Evolutionary conservation across 2,888 invertebrate species (phyloP), one percentile per base, ranked within the genome.

Genomic region (Lampropteryx suffumata): DNA sequence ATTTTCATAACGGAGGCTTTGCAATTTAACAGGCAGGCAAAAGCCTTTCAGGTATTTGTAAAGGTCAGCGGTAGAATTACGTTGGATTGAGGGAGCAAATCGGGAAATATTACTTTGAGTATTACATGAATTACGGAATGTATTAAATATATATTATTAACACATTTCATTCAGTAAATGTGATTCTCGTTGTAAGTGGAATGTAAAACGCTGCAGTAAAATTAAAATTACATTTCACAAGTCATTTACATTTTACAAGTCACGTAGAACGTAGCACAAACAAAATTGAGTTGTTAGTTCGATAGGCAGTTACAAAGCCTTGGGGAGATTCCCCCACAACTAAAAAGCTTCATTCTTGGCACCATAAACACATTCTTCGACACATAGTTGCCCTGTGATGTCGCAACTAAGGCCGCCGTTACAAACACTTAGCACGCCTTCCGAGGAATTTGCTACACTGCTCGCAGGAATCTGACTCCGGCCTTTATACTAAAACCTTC

Each of bases 291-390:
- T 57, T 56, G 69, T 70, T 65, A 66, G 57, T 54, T 61, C 46
- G 51, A 58, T 61, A 65, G 63, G 61, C 65, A 63, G 50, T 62
- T 51, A 53, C 57, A 47, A 59, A 62, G 66, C 60, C 64, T 59
- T 41, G 56, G 50, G 36, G 46, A 62, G 65, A 69, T 65, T 65
- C 59, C 61, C 59, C 62, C 59, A 11, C 61, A 62, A 65, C 83
- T 86, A 83, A 88, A 80, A 73, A 84, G 87, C 82, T 78, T 73
- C 79, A 84, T 84, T 84, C 83, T 81, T 84, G 85, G 84, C 85
- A 82, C 82, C 80, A 82, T 86, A 87, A 87, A 88, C 84, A 84
- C 87, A 89, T 89, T 87, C 86, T 88, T 86, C 81, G 82, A 83
- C 88, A 86, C 87, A 88, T 88, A 86, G 87, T 89, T 89, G 77